Evolutionary conservation across 64 coral and sea anemone genomes (phyloP).

Genomic region (Actinia tenebrosa): DNA sequence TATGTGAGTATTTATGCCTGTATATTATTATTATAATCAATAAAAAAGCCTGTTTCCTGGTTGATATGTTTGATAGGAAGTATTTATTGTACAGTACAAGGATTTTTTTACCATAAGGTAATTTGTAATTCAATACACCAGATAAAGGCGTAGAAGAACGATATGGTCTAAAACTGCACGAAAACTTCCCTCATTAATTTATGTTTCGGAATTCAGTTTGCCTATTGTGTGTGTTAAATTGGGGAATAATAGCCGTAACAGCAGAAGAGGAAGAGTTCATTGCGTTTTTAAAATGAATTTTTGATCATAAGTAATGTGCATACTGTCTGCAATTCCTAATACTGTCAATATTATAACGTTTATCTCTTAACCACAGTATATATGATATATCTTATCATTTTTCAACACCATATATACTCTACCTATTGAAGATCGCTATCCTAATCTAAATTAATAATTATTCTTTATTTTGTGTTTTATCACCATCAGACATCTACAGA

Average conservation of each 20-base stretch:
- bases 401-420: not conserved
- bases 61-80: not conserved
- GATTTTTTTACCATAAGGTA: not conserved
- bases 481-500: not conserved
- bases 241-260: not conserved
- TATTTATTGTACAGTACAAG: not conserved
- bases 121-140: constrained; percentile 1
- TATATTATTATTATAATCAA: not conserved
- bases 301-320: not conserved
- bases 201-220: not conserved
- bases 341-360: not conserved
- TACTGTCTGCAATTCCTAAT: not conserved
- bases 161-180: not conserved
- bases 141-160: not conserved
- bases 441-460: not conserved
- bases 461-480: not conserved
- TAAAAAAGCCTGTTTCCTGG: not conserved
- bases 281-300: not conserved
- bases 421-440: not conserved
- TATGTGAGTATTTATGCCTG: not conserved
- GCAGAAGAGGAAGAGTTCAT: not conserved
- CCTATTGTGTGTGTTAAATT: not conserved
- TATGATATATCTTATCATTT: not conserved
- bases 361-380: not conserved
- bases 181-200: not conserved